Percentiles rank a stretch among this genome's conserved stretches.
Evolutionary conservation across 2,888 invertebrate species (phyloP).

Genomic region (Volucella bombylans): DNA sequence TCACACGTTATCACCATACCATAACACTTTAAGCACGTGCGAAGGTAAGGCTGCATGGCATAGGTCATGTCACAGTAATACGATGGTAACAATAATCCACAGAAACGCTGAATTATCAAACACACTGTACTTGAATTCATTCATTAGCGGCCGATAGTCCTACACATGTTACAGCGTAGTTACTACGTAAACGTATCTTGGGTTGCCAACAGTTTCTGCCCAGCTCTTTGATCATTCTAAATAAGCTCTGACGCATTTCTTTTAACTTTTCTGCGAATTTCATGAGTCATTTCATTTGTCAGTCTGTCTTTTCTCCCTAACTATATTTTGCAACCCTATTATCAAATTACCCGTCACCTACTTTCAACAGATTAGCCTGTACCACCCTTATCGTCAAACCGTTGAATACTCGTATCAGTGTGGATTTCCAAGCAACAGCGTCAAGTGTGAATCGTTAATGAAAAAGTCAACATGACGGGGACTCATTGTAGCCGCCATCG

Average conservation of each 20-base stretch:
- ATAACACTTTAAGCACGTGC: too few relatives aligned
- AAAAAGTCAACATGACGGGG: slow-evolving; percentile 39
- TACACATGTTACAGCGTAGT: too few relatives aligned
- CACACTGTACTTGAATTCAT: too few relatives aligned
- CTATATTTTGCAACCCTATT: slow-evolving; percentile 42
- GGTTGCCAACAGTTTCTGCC: too few relatives aligned
- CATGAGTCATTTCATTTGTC: slow-evolving; percentile 38
- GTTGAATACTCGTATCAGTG: slow-evolving; percentile 39
- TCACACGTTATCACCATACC: too few relatives aligned
- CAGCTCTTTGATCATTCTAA: too few relatives aligned
- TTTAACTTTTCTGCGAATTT: background rate
- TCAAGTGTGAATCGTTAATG: slow-evolving; percentile 56
- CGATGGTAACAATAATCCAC: too few relatives aligned
- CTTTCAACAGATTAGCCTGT: slow-evolving; percentile 57
- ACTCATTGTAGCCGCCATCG: slow-evolving; percentile 24
- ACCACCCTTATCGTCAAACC: background rate
- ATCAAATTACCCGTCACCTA: slow-evolving; percentile 60
- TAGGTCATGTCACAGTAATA: too few relatives aligned
- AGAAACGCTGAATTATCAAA: too few relatives aligned
- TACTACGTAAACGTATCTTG: too few relatives aligned
- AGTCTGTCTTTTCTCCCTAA: background rate
- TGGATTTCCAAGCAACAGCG: slow-evolving; percentile 57
- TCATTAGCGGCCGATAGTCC: too few relatives aligned
- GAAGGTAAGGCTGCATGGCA: too few relatives aligned
- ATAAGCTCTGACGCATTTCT: background rate